These are phyloP conservation scores for Ciconia stormi DNA, from an alignment of 2,113 vertebrate species.

Conservation along the genomic window DNA sequence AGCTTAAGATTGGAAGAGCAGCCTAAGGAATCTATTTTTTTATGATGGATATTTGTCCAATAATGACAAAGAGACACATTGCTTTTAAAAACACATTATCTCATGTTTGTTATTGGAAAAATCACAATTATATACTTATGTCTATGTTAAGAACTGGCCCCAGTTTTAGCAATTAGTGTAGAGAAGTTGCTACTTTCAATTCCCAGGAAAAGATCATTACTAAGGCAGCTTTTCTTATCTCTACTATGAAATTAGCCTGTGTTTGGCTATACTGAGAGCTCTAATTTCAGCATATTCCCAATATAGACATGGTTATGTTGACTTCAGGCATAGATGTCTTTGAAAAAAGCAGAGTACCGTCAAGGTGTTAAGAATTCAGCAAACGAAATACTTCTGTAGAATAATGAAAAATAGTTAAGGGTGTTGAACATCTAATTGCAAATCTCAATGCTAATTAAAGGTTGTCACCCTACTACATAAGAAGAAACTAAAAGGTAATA, in stretches of 20 bases:
- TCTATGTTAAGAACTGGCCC: not conserved
- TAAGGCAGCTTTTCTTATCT: not conserved
- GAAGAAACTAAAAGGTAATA: slow-evolving; percentile 7
- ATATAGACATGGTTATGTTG: not conserved
- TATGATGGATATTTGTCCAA: not conserved
- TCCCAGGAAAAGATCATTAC: not conserved
- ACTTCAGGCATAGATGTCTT: not conserved
- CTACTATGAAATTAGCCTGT: not conserved
- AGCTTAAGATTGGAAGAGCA: not conserved
- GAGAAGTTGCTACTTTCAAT: not conserved
- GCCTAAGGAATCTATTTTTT: slow-evolving; percentile 1
- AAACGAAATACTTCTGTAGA: not conserved
- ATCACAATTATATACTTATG: not conserved
- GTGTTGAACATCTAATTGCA: not conserved
- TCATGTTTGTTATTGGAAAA: not conserved
- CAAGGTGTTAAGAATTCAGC: not conserved
- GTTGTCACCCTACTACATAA: not conserved
- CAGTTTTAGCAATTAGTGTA: not conserved
- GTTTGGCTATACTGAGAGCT: not conserved
- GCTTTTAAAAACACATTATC: not conserved
- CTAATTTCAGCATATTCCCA: not conserved
- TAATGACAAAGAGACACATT: not conserved
- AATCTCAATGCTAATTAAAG: not conserved
- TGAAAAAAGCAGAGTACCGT: not conserved
- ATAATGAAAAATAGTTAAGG: not conserved